Evolutionary conservation across 1,140 invertebrate genomes (phyloP).

Genomic region (Cepaea nemoralis): DNA sequence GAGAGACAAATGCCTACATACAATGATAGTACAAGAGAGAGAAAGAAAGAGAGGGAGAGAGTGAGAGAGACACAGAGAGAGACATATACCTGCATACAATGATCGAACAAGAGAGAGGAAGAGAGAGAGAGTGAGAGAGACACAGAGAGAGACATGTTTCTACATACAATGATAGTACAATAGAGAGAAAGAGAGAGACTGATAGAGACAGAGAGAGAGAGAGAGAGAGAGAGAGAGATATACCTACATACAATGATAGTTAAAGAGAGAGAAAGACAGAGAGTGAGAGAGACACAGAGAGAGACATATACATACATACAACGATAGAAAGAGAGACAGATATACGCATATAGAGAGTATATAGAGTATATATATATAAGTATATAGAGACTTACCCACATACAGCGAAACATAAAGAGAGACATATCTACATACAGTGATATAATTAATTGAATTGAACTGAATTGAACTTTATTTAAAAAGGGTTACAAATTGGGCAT

Average conservation of each 20-base stretch:
- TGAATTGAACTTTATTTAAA: too few species aligned
- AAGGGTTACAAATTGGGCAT: too few species aligned
- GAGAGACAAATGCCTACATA: not conserved
- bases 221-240: not conserved
- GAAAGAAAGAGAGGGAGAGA: too few species aligned
- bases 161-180: not conserved
- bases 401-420: not conserved
- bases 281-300: too few species aligned
- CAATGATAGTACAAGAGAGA: not conserved
- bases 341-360: not conserved
- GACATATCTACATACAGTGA: not conserved
- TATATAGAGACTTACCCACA: not conserved
- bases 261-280: too few species aligned
- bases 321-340: not conserved
- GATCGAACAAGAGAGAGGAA: not conserved
- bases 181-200: conserved; percentile 12
- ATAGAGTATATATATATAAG: not conserved
- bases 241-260: not conserved
- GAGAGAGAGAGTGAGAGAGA: not conserved
- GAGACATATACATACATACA: not conserved
- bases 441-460: too few species aligned
- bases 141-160: too few species aligned
- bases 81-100: not conserved
- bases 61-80: not conserved
- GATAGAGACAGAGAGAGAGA: not conserved